These are phyloP conservation scores for Plestiodon gilberti DNA, from an alignment of 2,113 vertebrate species.

Conservation along the genomic window DNA sequence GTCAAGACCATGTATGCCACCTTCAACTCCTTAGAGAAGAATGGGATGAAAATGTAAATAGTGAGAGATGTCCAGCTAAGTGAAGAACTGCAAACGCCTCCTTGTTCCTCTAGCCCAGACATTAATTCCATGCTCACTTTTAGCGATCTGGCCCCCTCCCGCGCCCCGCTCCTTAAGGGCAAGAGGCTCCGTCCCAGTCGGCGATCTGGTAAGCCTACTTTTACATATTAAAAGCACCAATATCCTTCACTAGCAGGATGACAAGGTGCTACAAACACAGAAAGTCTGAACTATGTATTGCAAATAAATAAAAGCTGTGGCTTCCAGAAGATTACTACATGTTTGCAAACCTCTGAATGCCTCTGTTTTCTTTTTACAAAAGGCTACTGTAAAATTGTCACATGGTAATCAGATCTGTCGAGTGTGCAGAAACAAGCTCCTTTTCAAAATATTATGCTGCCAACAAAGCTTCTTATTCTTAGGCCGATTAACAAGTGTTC, in stretches of 20 bases:
- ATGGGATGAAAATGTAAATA: neutral
- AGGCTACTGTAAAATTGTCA: conserved; percentile 63
- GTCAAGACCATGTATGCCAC: neutral
- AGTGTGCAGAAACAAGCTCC: conserved; percentile 54
- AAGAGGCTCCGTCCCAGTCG: too few species aligned
- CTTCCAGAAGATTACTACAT: conserved; percentile 35
- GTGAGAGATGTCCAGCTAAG: neutral
- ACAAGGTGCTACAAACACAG: conserved; percentile 4
- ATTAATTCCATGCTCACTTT: conserved; percentile 19
- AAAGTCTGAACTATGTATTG: conserved; percentile 40
- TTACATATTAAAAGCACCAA: neutral
- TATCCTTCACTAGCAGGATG: neutral
- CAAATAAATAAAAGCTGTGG: conserved; percentile 7
- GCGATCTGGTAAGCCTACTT: too few species aligned
- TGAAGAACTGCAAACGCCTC: neutral
- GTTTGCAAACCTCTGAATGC: conserved; percentile 39
- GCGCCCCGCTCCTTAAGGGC: too few species aligned
- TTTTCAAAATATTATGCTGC: conserved; percentile 67
- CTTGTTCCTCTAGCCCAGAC: neutral
- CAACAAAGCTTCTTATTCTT: conserved; percentile 74
- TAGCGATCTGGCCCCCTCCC: too few species aligned
- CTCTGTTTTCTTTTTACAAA: conserved; percentile 61
- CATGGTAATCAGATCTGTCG: conserved; percentile 68
- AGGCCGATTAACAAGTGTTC: conserved; percentile 59
- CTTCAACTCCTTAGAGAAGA: neutral